Percentiles rank a stretch among this genome's conserved stretches.
Conservation (phyloP, 2,888 invertebrate species). For the Pammene fasciana region DNA sequence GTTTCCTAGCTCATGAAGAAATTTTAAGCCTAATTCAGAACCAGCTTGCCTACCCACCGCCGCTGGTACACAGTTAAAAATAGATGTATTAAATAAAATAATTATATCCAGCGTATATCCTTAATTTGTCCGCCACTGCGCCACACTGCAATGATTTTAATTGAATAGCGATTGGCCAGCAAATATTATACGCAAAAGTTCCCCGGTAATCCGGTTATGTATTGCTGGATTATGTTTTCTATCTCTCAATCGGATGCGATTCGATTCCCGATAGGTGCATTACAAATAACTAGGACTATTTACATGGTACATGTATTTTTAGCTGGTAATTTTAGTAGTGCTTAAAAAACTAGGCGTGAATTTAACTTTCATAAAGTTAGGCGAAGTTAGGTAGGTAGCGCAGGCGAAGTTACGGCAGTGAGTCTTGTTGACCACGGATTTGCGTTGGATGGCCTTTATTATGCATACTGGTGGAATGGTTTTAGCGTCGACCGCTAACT, state of each 20-base stretch:
- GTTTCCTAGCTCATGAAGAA: too few species aligned
- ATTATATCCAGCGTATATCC: background rate
- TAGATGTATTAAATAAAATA: background rate
- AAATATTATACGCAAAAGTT: conserved; percentile 38
- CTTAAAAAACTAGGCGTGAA: too few species aligned
- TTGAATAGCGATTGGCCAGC: conserved; percentile 39
- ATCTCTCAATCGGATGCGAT: conserved; percentile 31
- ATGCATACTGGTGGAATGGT: too few species aligned
- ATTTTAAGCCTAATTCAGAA: too few species aligned
- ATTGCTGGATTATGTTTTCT: conserved; percentile 38
- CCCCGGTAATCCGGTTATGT: conserved; percentile 30
- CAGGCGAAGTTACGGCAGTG: too few species aligned
- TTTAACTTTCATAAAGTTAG: too few species aligned
- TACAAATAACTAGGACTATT: background rate
- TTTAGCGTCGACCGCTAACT: too few species aligned
- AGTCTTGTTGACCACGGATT: too few species aligned
- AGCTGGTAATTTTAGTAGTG: background rate
- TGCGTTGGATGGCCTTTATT: too few species aligned
- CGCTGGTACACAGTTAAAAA: too few species aligned
- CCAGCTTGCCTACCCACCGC: too few species aligned
- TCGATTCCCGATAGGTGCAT: conserved; percentile 11
- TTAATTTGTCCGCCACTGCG: conserved; percentile 11
- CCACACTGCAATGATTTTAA: conserved; percentile 39
- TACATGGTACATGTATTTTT: background rate
- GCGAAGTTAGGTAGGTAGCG: too few species aligned